phyloP scores from a whole-genome alignment of 1,140 invertebrate genomes.

The Drosophila arawakana region DNA sequence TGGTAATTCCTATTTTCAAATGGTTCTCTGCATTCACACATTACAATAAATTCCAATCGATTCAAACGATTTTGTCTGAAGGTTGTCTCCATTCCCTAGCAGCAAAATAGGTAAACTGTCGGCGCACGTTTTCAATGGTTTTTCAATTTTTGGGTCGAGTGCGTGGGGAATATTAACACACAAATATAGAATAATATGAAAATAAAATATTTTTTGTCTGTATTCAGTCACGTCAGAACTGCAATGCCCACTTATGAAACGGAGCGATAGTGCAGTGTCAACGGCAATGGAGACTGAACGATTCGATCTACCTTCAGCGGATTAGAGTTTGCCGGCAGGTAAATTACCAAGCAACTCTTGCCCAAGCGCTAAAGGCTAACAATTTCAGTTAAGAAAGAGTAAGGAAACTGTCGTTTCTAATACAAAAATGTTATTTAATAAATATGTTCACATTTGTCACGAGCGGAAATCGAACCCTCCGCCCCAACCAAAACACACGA shows the following conservation, averaged over 20 bases:
- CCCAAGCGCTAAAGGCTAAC: conserved; percentile 71
- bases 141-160: conserved; percentile 71
- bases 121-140: conserved; percentile 42
- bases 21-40: conserved; percentile 5
- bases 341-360: conserved; percentile 68
- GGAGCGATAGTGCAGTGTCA: conserved; percentile 73
- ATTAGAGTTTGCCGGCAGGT: conserved; percentile 73
- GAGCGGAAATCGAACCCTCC: conserved; percentile 42
- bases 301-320: conserved; percentile 81
- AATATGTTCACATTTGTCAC: not conserved
- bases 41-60: conserved; percentile 61
- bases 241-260: conserved; percentile 71
- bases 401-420: no score
- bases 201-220: conserved; percentile 15
- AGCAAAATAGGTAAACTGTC: conserved; percentile 55
- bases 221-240: conserved; percentile 71
- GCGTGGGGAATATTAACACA: conserved; percentile 51
- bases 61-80: conserved; percentile 47
- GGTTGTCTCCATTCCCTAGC: conserved; percentile 37
- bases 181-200: not conserved
- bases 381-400: not conserved
- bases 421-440: no score
- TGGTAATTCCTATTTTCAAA: not conserved
- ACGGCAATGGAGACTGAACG: conserved; percentile 75
- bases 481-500: no score